Percentiles rank a stretch among this genome's conserved stretches.
phyloP scores from a whole-genome alignment of 2,888 invertebrate genomes.

The Chymomyza caudatula region DNA sequence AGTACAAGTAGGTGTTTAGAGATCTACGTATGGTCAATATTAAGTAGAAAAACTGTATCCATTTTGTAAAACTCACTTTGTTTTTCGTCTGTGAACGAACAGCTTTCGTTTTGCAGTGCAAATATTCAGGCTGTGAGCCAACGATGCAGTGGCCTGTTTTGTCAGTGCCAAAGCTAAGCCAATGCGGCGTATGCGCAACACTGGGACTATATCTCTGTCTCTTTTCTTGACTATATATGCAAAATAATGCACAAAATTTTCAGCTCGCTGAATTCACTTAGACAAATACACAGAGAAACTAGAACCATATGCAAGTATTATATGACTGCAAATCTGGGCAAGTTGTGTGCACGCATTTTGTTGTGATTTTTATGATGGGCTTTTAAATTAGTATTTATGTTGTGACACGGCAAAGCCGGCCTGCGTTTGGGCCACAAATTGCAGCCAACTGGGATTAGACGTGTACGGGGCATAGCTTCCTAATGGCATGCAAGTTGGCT shows the following conservation, averaged over 20 bases:
- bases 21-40: no score
- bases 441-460: background rate
- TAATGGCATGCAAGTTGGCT: background rate
- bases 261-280: conserved; percentile 59
- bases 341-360: conserved; percentile 29
- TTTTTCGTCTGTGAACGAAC: no score
- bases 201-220: conserved; percentile 9
- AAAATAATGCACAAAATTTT: conserved; percentile 56
- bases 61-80: background rate
- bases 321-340: conserved; percentile 14
- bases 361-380: conserved; percentile 34
- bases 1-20: no score
- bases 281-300: conserved; percentile 31
- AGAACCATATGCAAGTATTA: background rate
- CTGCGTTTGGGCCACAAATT: conserved; percentile 1
- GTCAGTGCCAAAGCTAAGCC: conserved; percentile 3
- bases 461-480: background rate
- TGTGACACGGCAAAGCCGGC: conserved; percentile 2
- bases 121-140: background rate
- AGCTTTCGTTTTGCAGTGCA: background rate
- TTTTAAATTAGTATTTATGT: conserved; percentile 53
- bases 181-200: conserved; percentile 54
- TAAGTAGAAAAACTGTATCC: no score
- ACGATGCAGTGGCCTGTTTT: conserved; percentile 15
- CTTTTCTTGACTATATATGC: conserved; percentile 40